Percentiles rank a stretch among this genome's conserved stretches.
phyloP scores from a whole-genome alignment of 2,888 invertebrate genomes.

The Maniola hyperantus region DNA sequence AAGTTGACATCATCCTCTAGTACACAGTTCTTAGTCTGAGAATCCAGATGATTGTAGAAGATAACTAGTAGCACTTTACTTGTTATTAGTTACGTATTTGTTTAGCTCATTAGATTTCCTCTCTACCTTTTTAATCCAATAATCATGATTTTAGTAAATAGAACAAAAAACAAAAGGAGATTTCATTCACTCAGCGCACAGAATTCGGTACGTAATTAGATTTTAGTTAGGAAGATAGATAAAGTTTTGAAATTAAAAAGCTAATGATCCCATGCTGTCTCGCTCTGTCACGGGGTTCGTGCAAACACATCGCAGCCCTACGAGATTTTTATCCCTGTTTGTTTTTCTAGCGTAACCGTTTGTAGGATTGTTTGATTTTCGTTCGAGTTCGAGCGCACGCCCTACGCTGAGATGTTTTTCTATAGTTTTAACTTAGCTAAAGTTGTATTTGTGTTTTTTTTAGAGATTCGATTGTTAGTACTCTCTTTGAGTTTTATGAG shows the following conservation, averaged over 20 bases:
- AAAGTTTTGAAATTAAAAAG: conserved; percentile 26
- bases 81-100: too few relatives aligned
- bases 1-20: too few relatives aligned
- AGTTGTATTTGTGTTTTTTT: background rate
- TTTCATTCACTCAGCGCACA: background rate
- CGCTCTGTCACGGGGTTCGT: conserved; percentile 22
- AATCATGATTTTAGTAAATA: background rate
- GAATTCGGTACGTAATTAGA: background rate
- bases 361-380: conserved; percentile 65
- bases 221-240: background rate
- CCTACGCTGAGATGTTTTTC: conserved; percentile 37
- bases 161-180: background rate
- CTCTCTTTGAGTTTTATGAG: too few relatives aligned
- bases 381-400: conserved; percentile 55
- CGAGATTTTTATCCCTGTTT: conserved; percentile 53
- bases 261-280: conserved; percentile 15
- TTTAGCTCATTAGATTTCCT: too few relatives aligned
- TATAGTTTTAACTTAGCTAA: conserved; percentile 20
- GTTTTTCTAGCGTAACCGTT: conserved; percentile 66
- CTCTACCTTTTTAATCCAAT: too few relatives aligned
- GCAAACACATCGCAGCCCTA: conserved; percentile 39
- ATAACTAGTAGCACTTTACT: too few relatives aligned
- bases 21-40: too few relatives aligned
- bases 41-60: too few relatives aligned
- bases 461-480: too few relatives aligned